Evolutionary conservation across 2,113 vertebrate genomes (phyloP).

Genomic region (Archocentrus centrarchus): DNA sequence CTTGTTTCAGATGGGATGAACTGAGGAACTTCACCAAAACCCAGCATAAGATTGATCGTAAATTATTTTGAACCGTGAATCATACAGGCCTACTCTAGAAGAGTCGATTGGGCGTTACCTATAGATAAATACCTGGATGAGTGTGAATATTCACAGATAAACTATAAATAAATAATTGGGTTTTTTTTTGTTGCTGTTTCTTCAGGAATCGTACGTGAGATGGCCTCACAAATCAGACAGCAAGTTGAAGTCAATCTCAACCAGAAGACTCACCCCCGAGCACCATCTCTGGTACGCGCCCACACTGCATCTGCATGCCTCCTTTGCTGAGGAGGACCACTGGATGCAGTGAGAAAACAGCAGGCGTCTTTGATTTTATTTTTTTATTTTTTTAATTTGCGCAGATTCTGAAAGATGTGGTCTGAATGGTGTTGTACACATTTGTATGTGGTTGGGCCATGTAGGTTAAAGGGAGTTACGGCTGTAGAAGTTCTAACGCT

Average conservation of each 20-base stretch:
- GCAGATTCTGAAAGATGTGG: constrained; percentile 40
- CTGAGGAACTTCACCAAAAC: not conserved
- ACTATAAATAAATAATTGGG: not conserved
- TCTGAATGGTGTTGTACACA: constrained; percentile 15
- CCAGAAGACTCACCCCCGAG: constrained; percentile 75
- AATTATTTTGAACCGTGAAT: not conserved
- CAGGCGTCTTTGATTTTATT: constrained; percentile 13
- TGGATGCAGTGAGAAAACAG: not conserved
- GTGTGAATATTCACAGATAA: not conserved
- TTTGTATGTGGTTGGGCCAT: constrained; percentile 38
- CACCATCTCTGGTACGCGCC: constrained; percentile 82
- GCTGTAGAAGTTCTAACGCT: constrained; percentile 24
- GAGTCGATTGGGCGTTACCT: too few relatives aligned
- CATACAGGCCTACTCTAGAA: not conserved
- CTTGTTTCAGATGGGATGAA: not conserved
- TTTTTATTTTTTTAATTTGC: constrained; percentile 5
- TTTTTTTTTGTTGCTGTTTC: not conserved
- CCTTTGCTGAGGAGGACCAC: not conserved
- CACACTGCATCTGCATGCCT: not conserved
- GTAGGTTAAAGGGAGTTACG: constrained; percentile 23
- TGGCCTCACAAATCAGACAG: constrained; percentile 80
- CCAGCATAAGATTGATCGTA: not conserved
- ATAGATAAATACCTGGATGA: not conserved
- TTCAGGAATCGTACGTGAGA: constrained; percentile 77
- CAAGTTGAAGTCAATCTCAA: constrained; percentile 81